Percentiles rank a stretch among this genome's conserved stretches.
Evolutionary conservation across 2,113 vertebrate species (phyloP).

Genomic region (Ranitomeya variabilis): DNA sequence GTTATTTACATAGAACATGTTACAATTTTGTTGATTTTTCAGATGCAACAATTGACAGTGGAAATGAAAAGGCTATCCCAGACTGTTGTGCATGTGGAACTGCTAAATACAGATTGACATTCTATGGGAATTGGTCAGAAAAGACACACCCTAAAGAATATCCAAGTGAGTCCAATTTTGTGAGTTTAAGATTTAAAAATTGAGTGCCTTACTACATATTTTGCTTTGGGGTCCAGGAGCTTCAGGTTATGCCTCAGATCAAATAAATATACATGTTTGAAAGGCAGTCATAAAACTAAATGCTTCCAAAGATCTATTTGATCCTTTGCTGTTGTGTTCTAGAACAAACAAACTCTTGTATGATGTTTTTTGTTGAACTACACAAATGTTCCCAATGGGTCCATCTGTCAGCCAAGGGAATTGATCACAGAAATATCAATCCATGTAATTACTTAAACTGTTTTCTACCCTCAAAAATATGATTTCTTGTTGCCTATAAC

Average conservation of each 20-base stretch:
- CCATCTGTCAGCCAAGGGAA: slow-evolving; percentile 27
- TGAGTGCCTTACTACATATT: no score
- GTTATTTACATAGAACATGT: not conserved
- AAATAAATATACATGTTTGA: no score
- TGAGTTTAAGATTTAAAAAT: not conserved
- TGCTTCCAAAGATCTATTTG: not conserved
- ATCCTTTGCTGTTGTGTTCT: not conserved
- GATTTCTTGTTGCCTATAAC: slow-evolving; percentile 46
- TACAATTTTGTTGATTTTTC: slow-evolving; percentile 54
- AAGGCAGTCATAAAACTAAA: not conserved
- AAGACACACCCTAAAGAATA: slow-evolving; percentile 94
- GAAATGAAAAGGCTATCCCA: slow-evolving; percentile 77
- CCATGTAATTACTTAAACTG: slow-evolving; percentile 48
- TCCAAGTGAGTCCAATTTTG: slow-evolving; percentile 81
- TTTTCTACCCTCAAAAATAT: slow-evolving; percentile 32
- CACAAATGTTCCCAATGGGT: slow-evolving; percentile 28
- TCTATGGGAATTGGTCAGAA: slow-evolving; percentile 98
- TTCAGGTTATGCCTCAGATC: no score
- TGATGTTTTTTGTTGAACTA: slow-evolving; percentile 12
- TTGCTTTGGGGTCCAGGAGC: no score
- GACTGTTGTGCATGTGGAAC: slow-evolving; percentile 96
- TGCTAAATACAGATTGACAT: slow-evolving; percentile 95
- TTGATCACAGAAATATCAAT: slow-evolving; percentile 41
- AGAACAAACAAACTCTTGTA: slow-evolving; percentile 25
- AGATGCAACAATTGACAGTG: slow-evolving; percentile 77